Evolutionary conservation across 2,888 invertebrate species (phyloP).

Genomic region (Chymomyza fuscimana): DNA sequence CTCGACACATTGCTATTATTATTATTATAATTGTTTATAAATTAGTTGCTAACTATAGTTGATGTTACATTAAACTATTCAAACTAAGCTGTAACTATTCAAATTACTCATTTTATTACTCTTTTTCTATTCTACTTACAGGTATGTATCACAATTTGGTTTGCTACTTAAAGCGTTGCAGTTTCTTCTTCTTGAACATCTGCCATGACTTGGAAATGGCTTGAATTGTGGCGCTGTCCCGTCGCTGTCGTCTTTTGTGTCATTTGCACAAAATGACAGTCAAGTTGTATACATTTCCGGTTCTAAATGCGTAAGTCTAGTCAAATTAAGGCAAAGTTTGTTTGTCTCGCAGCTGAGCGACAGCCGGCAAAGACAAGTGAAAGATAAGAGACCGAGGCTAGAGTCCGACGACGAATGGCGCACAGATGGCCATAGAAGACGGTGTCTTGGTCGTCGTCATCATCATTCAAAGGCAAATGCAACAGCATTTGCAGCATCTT

Average conservation of each 20-base stretch:
- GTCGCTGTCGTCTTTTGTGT: slow-evolving; percentile 65
- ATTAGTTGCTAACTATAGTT: background rate
- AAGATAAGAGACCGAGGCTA: slow-evolving; percentile 26
- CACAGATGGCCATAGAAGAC: background rate
- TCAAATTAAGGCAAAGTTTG: slow-evolving; percentile 65
- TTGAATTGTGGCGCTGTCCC: slow-evolving; percentile 18
- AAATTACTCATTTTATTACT: background rate
- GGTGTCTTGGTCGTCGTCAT: background rate
- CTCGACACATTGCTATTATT: background rate
- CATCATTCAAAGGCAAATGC: background rate
- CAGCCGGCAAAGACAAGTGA: slow-evolving; percentile 33
- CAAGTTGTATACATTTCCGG: slow-evolving; percentile 64
- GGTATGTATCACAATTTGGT: slow-evolving; percentile 25
- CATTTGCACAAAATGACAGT: slow-evolving; percentile 74
- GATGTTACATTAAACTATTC: slow-evolving; percentile 34
- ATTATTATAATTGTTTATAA: background rate
- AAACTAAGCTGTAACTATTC: slow-evolving; percentile 10
- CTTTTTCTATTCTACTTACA: slow-evolving; percentile 7
- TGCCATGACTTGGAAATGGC: slow-evolving; percentile 4
- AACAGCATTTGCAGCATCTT: background rate
- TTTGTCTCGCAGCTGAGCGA: slow-evolving; percentile 30
- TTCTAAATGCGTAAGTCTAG: slow-evolving; percentile 75
- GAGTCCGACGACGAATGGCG: background rate
- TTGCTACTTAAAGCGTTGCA: slow-evolving; percentile 7
- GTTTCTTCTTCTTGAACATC: slow-evolving; percentile 10